Base-by-base conservation (phyloP, 2,797 vertebrate genomes). In the Tragelaphus oryx region DNA sequence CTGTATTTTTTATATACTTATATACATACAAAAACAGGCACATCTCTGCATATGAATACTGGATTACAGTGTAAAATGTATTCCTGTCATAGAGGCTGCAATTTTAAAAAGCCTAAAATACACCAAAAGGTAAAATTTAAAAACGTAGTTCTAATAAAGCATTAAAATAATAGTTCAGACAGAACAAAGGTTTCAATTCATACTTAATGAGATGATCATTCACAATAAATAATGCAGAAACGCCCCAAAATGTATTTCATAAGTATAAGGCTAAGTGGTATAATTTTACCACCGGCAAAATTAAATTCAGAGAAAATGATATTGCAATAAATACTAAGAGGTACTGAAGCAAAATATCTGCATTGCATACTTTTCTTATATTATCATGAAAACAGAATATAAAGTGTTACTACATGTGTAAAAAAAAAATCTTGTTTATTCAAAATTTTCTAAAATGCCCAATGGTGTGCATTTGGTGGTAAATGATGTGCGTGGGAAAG, bases 231-330 rank as follows among this genome's bases (percentile, higher is more conserved):
- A 83, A 0, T 20, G 33, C 20, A 91, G 65, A 89, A 93, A 80
- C 13, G 8, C 30, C 57, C 52, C 30, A 83, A 86, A 83, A 46
- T 55, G 11, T 54, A 92, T 55, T 93, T 80, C 17, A 28, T 12
- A 76, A 48, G 30, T 37, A 76, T 37, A 95, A 65, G 30, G 8
- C 17, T 89, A 87, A 86, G 46, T 62, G 20, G 20, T 57, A 59
- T 46, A 93, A 85, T 68, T 95, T 85, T 71, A 91, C n/a, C 65
- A 81, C n/a, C 68, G 60, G 48, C 28, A 84, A 71, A 41, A 26
- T 37, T 59, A 87, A 95, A 76, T 68, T 93, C n/a, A 80, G 28
- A 92, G 37, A 84, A 96, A 95, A 95, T 52, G 44, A 65, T 82
- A 76, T 13, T 76, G 11, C 26, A 83, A 50, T 80, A 95, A 88